These are phyloP conservation scores for Stomorhina lunata DNA, from an alignment of 2,888 invertebrate species.

Conservation along the genomic window DNA sequence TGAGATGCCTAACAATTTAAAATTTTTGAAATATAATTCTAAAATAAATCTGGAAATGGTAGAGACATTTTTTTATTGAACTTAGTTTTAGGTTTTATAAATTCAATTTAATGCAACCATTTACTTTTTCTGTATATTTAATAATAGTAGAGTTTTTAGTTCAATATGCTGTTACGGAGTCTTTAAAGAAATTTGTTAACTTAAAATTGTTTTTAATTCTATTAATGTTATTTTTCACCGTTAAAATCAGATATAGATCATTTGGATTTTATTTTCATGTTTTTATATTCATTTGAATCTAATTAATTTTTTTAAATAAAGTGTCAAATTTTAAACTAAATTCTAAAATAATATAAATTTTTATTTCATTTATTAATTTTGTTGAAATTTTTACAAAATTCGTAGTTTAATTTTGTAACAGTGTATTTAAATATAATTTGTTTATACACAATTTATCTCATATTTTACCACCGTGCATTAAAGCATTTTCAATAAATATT, in stretches of 20 bases:
- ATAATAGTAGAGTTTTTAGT: neutral
- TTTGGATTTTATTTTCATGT: too few species aligned
- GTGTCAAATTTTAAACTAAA: neutral
- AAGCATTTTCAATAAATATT: constrained; percentile 31
- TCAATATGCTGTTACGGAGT: neutral
- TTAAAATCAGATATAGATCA: too few species aligned
- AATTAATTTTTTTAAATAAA: neutral
- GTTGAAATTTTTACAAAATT: neutral
- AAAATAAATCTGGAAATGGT: too few species aligned
- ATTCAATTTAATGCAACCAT: neutral
- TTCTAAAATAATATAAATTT: neutral
- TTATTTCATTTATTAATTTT: neutral
- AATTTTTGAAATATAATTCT: too few species aligned
- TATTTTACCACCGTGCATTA: constrained; percentile 50
- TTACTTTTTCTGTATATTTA: neutral
- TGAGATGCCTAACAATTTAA: too few species aligned
- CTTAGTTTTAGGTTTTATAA: too few species aligned
- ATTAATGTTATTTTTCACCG: neutral
- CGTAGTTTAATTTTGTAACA: neutral
- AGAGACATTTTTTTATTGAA: too few species aligned
- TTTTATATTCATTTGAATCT: too few species aligned
- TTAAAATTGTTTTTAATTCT: neutral
- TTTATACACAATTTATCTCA: constrained; percentile 35
- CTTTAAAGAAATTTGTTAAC: neutral
- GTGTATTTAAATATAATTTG: neutral